Conservation (phyloP, 2,797 vertebrate genomes). For the Tokudaia tokunoshimensis region DNA sequence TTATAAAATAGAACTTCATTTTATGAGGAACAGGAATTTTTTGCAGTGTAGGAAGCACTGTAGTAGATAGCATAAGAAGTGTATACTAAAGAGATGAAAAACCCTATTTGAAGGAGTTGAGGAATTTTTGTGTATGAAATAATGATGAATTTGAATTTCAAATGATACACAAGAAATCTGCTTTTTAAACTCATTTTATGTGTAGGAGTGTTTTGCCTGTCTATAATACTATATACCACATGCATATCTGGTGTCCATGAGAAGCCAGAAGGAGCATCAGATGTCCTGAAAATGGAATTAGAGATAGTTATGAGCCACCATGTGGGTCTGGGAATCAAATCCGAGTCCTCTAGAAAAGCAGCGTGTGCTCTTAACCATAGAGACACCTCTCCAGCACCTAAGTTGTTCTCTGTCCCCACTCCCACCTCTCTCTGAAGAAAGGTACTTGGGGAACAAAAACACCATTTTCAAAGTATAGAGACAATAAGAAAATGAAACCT, state of each 20-base stretch:
- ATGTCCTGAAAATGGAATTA: background rate
- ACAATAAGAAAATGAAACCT: conserved; percentile 6
- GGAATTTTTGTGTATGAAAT: background rate
- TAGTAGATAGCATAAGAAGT: background rate
- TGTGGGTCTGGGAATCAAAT: background rate
- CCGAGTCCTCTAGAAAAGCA: background rate
- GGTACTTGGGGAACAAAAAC: conserved; percentile 49
- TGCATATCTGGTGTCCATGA: background rate
- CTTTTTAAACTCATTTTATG: background rate
- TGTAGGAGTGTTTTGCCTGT: background rate
- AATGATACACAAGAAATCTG: background rate
- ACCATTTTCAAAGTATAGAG: background rate
- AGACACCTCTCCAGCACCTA: background rate
- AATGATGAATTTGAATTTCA: background rate
- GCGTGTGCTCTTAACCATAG: background rate
- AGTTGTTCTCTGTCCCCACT: background rate
- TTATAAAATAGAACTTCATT: background rate
- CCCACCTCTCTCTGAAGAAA: background rate
- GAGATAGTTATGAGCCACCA: background rate
- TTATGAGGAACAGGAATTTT: background rate
- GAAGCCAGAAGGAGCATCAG: background rate
- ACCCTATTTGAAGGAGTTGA: background rate
- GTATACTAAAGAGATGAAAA: background rate
- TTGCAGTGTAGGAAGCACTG: background rate
- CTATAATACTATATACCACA: background rate